A percentile compares a stretch with the other conserved stretches of the same genome.
These are phyloP conservation scores for Fistularia commersonii DNA, from an alignment of 2,797 vertebrate genomes.

Conservation along the genomic window DNA sequence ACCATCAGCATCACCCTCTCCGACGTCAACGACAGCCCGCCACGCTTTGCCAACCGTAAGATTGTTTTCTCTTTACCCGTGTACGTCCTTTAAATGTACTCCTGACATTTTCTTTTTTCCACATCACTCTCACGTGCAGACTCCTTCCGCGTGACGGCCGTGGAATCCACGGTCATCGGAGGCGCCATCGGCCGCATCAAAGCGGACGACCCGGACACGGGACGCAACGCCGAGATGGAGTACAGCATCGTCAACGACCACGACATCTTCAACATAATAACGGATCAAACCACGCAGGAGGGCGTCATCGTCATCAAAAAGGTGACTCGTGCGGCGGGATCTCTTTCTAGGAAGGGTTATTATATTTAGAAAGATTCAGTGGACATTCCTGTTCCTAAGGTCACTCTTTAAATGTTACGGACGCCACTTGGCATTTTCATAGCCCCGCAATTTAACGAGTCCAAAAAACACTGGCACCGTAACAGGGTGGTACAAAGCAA, in stretches of 20 bases:
- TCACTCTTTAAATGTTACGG: too few relatives aligned
- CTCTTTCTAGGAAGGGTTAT: too few relatives aligned
- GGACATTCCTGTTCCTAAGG: neutral
- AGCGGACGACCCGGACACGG: slow-evolving; percentile 89
- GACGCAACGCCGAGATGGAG: slow-evolving; percentile 87
- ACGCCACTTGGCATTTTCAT: too few relatives aligned
- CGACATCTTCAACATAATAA: slow-evolving; percentile 86
- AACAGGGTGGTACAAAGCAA: too few relatives aligned
- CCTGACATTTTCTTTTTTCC: neutral
- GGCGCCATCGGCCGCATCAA: slow-evolving; percentile 88
- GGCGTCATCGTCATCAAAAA: slow-evolving; percentile 92
- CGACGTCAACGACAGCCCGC: slow-evolving; percentile 95
- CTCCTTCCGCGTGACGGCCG: slow-evolving; percentile 85
- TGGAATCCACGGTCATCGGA: slow-evolving; percentile 85
- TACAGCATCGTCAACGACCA: slow-evolving; percentile 86
- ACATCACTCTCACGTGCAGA: slow-evolving; percentile 64
- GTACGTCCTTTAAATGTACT: too few relatives aligned
- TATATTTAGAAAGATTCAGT: neutral
- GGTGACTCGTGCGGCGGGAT: slow-evolving; percentile 62
- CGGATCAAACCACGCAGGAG: slow-evolving; percentile 91
- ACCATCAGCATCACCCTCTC: slow-evolving; percentile 91
- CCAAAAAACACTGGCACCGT: too few relatives aligned
- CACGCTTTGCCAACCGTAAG: slow-evolving; percentile 94
- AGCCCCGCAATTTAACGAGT: too few relatives aligned
- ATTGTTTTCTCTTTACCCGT: neutral